phyloP scores from a whole-genome alignment of 2,113 vertebrate species.

The Ardeotis arabs region DNA sequence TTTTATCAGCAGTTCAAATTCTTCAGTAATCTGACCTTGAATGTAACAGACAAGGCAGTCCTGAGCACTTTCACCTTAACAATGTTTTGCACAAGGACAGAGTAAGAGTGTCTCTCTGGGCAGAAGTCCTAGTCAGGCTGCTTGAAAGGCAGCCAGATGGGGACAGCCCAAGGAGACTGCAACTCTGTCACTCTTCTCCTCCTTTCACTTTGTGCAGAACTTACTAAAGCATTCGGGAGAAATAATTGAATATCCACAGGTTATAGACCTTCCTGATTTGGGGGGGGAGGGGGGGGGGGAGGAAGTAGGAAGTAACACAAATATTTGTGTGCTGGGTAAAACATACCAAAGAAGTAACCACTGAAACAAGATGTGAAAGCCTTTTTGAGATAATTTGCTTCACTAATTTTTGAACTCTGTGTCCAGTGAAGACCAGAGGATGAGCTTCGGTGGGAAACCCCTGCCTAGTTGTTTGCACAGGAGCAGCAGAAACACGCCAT shows the following conservation, averaged over 20 bases:
- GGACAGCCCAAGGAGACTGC: neutral
- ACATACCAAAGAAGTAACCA: neutral
- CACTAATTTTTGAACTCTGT: neutral
- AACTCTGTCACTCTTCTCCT: neutral
- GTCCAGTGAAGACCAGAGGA: neutral
- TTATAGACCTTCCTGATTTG: neutral
- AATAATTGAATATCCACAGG: neutral
- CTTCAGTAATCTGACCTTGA: neutral
- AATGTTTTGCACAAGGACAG: neutral
- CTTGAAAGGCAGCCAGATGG: neutral
- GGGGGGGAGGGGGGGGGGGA: too few species aligned
- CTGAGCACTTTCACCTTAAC: neutral
- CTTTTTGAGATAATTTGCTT: neutral
- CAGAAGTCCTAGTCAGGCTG: neutral
- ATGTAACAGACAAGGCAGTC: neutral
- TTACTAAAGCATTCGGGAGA: neutral
- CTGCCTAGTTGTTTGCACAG: neutral
- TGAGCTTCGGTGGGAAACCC: neutral
- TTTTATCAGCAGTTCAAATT: conserved; percentile 15
- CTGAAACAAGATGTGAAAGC: neutral
- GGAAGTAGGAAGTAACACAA: neutral
- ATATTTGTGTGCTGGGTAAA: neutral
- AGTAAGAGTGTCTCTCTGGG: neutral
- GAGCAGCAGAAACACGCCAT: neutral
- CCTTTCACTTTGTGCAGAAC: neutral